Percentiles rank a stretch among this genome's conserved stretches.
phyloP scores from a whole-genome alignment of 92 coral and sea anemone species.

The Zoanthus gigantus region DNA sequence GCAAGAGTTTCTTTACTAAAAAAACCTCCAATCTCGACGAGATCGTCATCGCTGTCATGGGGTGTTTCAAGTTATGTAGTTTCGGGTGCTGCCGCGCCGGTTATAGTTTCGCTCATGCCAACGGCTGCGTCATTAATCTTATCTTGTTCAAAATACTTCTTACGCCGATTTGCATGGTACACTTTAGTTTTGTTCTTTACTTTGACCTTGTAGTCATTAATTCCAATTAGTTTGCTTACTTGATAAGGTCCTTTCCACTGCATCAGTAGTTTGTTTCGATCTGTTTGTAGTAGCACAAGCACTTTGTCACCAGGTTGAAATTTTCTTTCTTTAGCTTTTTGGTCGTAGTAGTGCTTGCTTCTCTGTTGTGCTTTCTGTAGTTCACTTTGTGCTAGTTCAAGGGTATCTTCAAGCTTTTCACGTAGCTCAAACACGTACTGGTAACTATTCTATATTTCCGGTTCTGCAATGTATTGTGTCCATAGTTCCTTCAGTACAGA shows the following conservation, averaged over 20 bases:
- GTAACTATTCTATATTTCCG: constrained; percentile 51
- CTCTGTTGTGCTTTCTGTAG: constrained; percentile 55
- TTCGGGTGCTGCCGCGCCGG: not conserved
- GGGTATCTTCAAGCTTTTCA: constrained; percentile 43
- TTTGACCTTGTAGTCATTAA: constrained; percentile 53
- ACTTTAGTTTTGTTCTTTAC: constrained; percentile 46
- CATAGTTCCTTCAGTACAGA: constrained; percentile 46
- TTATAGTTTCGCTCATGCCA: not conserved
- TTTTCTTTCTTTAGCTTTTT: not conserved
- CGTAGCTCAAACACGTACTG: constrained; percentile 63
- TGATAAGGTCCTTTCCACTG: constrained; percentile 43
- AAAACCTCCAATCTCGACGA: constrained; percentile 37
- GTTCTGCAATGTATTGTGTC: constrained; percentile 33
- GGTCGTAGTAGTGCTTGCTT: constrained; percentile 51
- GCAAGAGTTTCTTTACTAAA: constrained; percentile 11
- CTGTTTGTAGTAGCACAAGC: too few species aligned
- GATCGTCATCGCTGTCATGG: not conserved
- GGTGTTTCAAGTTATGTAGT: not conserved
- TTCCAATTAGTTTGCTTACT: not conserved
- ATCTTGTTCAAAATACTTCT: constrained; percentile 43
- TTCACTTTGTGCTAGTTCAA: constrained; percentile 44
- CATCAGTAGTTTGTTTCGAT: not conserved
- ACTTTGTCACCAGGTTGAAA: not conserved
- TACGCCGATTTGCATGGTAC: too few species aligned
- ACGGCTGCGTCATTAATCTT: not conserved